A percentile compares a stretch with the other conserved stretches of the same genome.
Evolutionary conservation across 1,140 invertebrate species (phyloP).

Genomic region (Drosophila micromelanica): DNA sequence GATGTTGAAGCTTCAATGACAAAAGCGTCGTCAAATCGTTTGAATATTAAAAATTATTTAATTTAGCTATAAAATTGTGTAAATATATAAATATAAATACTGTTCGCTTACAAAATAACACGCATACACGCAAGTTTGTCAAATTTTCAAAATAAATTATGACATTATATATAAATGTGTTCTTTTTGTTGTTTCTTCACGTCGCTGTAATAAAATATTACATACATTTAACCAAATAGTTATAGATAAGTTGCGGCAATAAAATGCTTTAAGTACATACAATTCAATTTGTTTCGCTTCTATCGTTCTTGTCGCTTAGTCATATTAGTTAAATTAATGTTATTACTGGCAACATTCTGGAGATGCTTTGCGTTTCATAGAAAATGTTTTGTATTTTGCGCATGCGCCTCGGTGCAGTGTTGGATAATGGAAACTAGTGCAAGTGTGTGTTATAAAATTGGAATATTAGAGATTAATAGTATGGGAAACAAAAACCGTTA

Average conservation of each 20-base stretch:
- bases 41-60: slow-evolving; percentile 60
- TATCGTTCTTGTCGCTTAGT: slow-evolving; percentile 22
- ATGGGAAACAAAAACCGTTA: neutral
- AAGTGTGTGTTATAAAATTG: neutral
- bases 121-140: slow-evolving; percentile 62
- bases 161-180: slow-evolving; percentile 51
- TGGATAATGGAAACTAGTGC: slow-evolving; percentile 8
- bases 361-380: slow-evolving; percentile 53
- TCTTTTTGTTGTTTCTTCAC: neutral
- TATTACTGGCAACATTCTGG: slow-evolving; percentile 64
- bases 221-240: slow-evolving; percentile 34
- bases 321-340: slow-evolving; percentile 58
- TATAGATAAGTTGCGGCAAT: slow-evolving; percentile 45
- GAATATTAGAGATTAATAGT: neutral
- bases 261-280: slow-evolving; percentile 77
- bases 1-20: slow-evolving; percentile 54
- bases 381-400: slow-evolving; percentile 26
- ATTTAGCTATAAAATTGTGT: slow-evolving; percentile 80
- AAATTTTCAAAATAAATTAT: slow-evolving; percentile 64
- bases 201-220: slow-evolving; percentile 17
- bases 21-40: slow-evolving; percentile 46
- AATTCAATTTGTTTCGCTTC: slow-evolving; percentile 41
- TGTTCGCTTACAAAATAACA: slow-evolving; percentile 72
- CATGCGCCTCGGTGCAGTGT: slow-evolving; percentile 30
- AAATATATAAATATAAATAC: slow-evolving; percentile 82